Evolutionary conservation across 2,888 invertebrate genomes (phyloP), one percentile per base, ranked within the genome.

Genomic region (Trichogramma evanescens): DNA sequence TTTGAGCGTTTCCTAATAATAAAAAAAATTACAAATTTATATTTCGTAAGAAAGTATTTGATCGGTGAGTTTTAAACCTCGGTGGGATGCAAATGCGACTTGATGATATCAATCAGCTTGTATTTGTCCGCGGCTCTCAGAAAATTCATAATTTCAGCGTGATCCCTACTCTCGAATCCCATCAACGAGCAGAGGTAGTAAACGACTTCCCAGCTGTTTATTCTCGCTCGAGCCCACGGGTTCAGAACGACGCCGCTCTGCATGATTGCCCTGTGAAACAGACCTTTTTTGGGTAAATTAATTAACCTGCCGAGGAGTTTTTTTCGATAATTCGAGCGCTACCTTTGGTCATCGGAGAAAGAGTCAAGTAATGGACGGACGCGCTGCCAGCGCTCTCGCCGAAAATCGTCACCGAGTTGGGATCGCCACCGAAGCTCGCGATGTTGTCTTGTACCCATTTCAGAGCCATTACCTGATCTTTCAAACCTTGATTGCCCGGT

Each of bases 401-500:
- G 13, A 68, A 69, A 56, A 72, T 60, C 7, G 73, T 73, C 3
- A 73, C 66, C 13, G 72, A 74, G 0, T 64, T 56, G 0, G 70
- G 61, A 59, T 74, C 69, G 0, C 73, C 73, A 0, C 74, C 71
- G 40, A 73, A 73, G 5, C 42, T 49, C 1, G 56, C 42, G 3
- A 73, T 74, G 42, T 73, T 74, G 42, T 71, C 67, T n/a, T 68
- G 65, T 0, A 73, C 61, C 73, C 73, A 73, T 49, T 65, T 61
- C 44, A 73, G 55, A 6, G 69, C 72, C 6, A 59, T 63, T 7
- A 71, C 64, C 56, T 70, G 58, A 52, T 74, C 73, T 39, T 74
- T 74, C 6, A 74, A 8, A 0, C 68, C 73, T 54, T 69, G 67
- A 60, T 74, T 74, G 6, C 74, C 73, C 4, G 68, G 26, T 2